Conservation (phyloP, 2,113 vertebrate genomes). For the Panthera tigris region DNA sequence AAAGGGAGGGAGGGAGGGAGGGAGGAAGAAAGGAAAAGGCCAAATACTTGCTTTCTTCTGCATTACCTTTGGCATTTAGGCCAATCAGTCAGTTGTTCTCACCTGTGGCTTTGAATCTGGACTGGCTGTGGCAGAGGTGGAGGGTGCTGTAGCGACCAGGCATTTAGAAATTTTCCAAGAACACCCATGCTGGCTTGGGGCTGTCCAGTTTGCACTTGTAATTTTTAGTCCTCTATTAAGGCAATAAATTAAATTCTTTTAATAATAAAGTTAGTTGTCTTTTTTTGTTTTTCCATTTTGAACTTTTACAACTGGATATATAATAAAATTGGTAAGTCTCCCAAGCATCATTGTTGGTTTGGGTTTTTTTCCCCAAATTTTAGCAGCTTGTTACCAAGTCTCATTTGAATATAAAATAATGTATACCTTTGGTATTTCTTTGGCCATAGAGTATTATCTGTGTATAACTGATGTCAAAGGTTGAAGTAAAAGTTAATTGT, state of each 20-base stretch:
- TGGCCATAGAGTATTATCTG: background rate
- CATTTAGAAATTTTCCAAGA: background rate
- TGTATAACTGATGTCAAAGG: background rate
- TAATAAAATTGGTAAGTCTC: conserved; percentile 4
- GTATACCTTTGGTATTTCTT: background rate
- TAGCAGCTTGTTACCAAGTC: background rate
- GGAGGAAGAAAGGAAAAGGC: too few relatives aligned
- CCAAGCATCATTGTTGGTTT: background rate
- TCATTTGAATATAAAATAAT: conserved; percentile 3
- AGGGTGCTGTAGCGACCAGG: background rate
- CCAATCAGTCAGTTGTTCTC: background rate
- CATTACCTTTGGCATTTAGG: background rate
- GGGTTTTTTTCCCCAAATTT: background rate
- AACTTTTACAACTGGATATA: background rate
- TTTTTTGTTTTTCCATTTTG: background rate
- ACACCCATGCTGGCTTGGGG: background rate
- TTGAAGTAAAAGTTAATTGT: background rate
- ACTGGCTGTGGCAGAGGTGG: background rate
- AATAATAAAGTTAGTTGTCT: background rate
- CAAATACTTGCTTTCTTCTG: background rate
- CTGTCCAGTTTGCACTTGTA: background rate
- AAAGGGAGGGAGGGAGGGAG: too few relatives aligned
- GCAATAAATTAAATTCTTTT: background rate
- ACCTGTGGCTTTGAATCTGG: background rate
- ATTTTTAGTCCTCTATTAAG: background rate